Evolutionary conservation across 2,113 vertebrate species (phyloP).

Genomic region (Vanacampus margaritifer): DNA sequence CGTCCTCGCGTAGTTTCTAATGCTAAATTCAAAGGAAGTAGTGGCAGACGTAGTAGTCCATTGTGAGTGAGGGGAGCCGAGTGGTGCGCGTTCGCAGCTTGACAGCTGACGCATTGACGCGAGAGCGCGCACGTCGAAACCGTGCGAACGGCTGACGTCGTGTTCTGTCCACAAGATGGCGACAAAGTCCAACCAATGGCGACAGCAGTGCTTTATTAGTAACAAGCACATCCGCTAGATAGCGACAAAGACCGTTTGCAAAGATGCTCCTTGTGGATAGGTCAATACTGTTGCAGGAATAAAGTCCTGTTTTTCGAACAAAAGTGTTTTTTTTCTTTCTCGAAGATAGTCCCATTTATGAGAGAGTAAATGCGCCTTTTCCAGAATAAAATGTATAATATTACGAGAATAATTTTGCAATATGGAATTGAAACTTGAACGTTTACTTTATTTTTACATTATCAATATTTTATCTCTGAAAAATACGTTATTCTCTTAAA

Average conservation of each 20-base stretch:
- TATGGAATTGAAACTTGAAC: no score
- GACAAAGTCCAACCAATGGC: constrained; percentile 24
- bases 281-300: no score
- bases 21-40: not conserved
- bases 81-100: constrained; percentile 24
- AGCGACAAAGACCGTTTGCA: constrained; percentile 26
- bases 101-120: constrained; percentile 47
- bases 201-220: not conserved
- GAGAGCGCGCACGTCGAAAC: constrained; percentile 57
- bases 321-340: no score
- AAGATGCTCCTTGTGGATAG: not conserved
- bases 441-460: no score
- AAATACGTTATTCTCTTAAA: no score
- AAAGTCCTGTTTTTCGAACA: no score
- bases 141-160: constrained; percentile 6
- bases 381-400: no score
- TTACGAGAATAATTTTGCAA: no score
- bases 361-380: no score
- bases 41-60: not conserved
- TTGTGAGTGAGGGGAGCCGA: not conserved
- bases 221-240: constrained; percentile 23
- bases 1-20: not conserved
- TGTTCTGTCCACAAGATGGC: constrained; percentile 38
- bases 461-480: no score
- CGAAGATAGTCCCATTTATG: no score